Conservation (phyloP, 2,113 vertebrate genomes). For the Toxotes jaculatrix region DNA sequence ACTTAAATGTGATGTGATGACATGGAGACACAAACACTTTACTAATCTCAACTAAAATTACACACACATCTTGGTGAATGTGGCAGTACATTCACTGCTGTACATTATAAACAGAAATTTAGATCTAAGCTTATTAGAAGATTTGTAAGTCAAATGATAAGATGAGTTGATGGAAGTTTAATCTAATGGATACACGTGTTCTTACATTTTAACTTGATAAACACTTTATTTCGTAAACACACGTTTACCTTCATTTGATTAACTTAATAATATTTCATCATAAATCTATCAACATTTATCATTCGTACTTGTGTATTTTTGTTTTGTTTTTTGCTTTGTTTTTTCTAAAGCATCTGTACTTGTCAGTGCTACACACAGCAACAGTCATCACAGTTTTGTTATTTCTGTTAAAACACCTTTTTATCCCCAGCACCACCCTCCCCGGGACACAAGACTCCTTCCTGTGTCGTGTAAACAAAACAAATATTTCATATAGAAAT, state of each 20-base stretch:
- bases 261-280: no score
- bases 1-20: constrained; percentile 50
- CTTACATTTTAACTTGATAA: not conserved
- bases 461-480: not conserved
- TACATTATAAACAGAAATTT: not conserved
- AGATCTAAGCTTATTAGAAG: not conserved
- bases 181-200: not conserved
- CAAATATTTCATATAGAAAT: not conserved
- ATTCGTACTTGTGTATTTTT: no score
- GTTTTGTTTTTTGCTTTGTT: not conserved
- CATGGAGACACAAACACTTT: constrained; percentile 28
- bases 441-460: not conserved
- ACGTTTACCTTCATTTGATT: not conserved
- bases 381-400: no score
- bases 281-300: no score
- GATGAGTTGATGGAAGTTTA: not conserved
- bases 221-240: not conserved
- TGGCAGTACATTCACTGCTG: not conserved
- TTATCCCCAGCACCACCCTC: not conserved
- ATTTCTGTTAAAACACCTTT: no score
- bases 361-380: no score
- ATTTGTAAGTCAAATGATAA: constrained; percentile 2
- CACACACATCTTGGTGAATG: constrained; percentile 1
- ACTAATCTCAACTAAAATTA: constrained; percentile 14
- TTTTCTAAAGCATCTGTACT: not conserved